Evolutionary conservation across 2,797 vertebrate species (phyloP).

Genomic region (Astyanax mexicanus): DNA sequence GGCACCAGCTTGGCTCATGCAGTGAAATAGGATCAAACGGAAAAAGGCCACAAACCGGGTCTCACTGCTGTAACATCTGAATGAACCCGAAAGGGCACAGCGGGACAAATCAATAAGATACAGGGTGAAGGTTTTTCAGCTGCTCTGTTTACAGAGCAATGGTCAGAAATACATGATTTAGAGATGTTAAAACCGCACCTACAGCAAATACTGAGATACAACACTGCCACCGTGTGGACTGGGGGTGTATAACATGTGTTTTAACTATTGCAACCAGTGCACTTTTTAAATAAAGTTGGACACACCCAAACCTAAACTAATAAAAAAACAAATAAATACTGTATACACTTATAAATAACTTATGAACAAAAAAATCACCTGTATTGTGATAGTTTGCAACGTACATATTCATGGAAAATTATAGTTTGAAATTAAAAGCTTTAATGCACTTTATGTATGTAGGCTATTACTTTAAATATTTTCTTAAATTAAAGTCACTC

Average conservation of each 20-base stretch:
- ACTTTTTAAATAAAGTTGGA: neutral
- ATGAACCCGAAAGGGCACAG: neutral
- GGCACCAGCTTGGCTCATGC: neutral
- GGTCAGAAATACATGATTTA: neutral
- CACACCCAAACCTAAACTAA: too few species aligned
- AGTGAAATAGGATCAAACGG: neutral
- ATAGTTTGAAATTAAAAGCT: too few species aligned
- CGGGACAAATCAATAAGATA: neutral
- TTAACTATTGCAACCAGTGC: slow-evolving; percentile 23
- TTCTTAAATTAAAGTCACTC: too few species aligned
- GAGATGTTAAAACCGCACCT: neutral
- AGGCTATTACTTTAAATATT: too few species aligned
- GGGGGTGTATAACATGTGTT: neutral
- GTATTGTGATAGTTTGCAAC: too few species aligned
- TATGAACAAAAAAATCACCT: too few species aligned
- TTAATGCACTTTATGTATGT: too few species aligned
- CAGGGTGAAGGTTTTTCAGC: neutral
- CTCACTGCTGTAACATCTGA: neutral
- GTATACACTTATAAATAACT: too few species aligned
- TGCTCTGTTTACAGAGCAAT: neutral
- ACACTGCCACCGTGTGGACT: slow-evolving; percentile 68
- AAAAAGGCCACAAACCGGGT: neutral
- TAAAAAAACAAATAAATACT: too few species aligned
- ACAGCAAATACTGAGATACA: slow-evolving; percentile 30
- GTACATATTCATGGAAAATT: too few species aligned